Evolutionary conservation across 2,113 vertebrate species (phyloP).

Genomic region (Struthidea cinerea): DNA sequence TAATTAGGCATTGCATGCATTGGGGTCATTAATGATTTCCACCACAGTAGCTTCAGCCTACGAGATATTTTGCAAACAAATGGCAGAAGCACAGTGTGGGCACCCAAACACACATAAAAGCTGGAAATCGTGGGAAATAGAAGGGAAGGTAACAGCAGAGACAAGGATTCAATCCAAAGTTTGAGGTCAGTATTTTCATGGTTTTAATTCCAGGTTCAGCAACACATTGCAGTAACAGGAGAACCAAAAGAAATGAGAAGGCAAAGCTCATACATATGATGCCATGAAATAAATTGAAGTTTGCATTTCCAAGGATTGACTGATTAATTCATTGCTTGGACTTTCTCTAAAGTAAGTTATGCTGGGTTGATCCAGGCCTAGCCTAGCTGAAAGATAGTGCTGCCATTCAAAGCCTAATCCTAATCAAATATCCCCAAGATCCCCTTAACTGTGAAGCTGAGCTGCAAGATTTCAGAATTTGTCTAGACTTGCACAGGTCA

Average conservation of each 20-base stretch:
- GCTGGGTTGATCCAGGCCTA: background rate
- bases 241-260: background rate
- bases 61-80: slow-evolving; percentile 4
- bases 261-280: background rate
- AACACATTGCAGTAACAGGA: background rate
- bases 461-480: background rate
- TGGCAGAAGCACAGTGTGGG: background rate
- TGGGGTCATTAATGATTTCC: slow-evolving; percentile 1
- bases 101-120: background rate
- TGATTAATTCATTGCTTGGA: background rate
- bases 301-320: background rate
- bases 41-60: background rate
- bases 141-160: background rate
- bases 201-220: background rate
- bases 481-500: background rate
- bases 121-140: background rate
- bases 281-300: background rate
- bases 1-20: background rate
- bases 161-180: background rate
- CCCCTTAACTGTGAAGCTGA: background rate
- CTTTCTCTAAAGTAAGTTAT: background rate
- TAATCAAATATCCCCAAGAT: background rate
- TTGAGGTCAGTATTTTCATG: background rate
- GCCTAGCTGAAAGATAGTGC: background rate
- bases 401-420: background rate